Evolutionary conservation across 2,888 invertebrate species (phyloP).

Genomic region (Phlogophora meticulosa): DNA sequence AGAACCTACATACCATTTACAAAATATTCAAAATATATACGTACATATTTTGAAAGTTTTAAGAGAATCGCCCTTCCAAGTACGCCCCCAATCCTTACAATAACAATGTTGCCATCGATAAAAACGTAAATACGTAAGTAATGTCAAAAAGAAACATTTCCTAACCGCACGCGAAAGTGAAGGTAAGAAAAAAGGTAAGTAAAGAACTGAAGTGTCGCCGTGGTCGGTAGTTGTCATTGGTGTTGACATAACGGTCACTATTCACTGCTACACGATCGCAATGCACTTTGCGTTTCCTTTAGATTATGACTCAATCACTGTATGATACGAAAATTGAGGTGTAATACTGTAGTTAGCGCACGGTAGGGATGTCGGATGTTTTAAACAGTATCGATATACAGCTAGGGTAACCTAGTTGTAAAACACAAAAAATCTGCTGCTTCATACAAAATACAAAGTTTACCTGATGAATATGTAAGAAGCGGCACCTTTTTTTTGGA

Average conservation of each 20-base stretch:
- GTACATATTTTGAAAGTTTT: conserved; percentile 28
- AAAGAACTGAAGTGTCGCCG: conserved; percentile 24
- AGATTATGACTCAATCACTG: conserved; percentile 30
- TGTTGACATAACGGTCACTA: conserved; percentile 50
- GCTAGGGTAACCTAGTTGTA: too few species aligned
- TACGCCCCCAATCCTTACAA: background rate
- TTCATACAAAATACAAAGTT: too few species aligned
- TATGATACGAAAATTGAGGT: conserved; percentile 28
- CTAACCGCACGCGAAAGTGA: conserved; percentile 33
- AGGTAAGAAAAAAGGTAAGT: conserved; percentile 36
- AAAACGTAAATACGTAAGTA: conserved; percentile 21
- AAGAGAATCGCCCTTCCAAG: conserved; percentile 25
- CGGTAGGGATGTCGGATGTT: too few species aligned
- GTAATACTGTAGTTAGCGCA: conserved; percentile 7
- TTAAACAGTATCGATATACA: too few species aligned
- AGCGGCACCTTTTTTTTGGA: too few species aligned
- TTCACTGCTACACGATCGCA: conserved; percentile 34
- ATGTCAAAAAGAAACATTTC: conserved; percentile 28
- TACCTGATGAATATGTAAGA: too few species aligned
- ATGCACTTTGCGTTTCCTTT: conserved; percentile 25
- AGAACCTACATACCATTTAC: too few species aligned
- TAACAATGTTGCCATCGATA: conserved; percentile 27
- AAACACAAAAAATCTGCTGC: too few species aligned
- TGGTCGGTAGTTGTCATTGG: conserved; percentile 10
- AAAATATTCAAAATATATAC: too few species aligned